Base-by-base conservation (phyloP, 2,797 vertebrate genomes). In the Champsocephalus esox region DNA sequence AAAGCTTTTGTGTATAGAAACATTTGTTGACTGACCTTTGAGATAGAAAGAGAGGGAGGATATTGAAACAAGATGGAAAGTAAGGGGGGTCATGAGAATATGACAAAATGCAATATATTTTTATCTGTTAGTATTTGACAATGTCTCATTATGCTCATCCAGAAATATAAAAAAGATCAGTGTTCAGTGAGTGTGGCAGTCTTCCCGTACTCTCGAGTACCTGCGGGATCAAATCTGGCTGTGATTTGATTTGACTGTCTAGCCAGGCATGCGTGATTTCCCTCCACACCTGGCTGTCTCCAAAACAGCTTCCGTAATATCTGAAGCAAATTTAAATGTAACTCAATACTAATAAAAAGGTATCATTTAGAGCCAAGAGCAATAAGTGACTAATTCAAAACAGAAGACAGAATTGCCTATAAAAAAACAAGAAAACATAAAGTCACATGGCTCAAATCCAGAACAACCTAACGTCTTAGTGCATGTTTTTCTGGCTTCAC, bases 221-320 rank as follows among this genome's bases (percentile, higher is more conserved):
- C 4, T 49, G 51, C 58, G 3, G 17, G 41, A 67, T 76, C 58
- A 56, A 48, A 70, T 76, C 82, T 67, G 9, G 9, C 38, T 9
- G 34, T 12, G 28, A 79, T 85, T 77, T 51, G 21, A 82, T 85
- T 75, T 73, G 9, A 59, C 48, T 16, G 59, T 74, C 71, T 84
- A 19, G 55, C 44, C 70, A 46, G 55, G 61, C 64, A 24, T 65
- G 43, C 74, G 52, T 70, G 50, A 72, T 74, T 71, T 58, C 19
- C 12, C 1, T 66, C 44, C 28, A 58, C 73, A 75, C 62, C 57
- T 72, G 6, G 8, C 34, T 7, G 73, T 65, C 57, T 79, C 48
- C 28, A 67, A 81, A 77, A 62, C 34, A 80, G 45, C n/a, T 75
- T 73, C 32, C 13, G 5, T 21, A 61, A 70, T 66, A 64, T 69